Base-by-base conservation (phyloP, 1,140 invertebrate species). In the Leptestheria dahalacensis region DNA sequence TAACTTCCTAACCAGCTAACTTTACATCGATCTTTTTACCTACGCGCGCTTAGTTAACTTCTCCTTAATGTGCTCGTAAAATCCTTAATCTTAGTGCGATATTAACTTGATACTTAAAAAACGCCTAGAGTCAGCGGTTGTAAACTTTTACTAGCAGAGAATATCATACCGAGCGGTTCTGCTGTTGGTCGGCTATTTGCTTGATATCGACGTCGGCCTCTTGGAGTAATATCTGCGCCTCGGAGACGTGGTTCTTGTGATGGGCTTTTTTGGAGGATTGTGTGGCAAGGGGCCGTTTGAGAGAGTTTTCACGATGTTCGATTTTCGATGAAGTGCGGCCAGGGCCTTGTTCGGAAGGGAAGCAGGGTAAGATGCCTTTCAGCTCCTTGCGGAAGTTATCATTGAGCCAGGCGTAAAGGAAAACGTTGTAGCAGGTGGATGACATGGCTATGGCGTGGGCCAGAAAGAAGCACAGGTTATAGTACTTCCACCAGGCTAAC, bases 401-500 rank as follows among this genome's bases (percentile, higher is more conserved):
- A 74, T 98, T 99, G 72, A 98, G 82, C 91, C 93, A 99, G 50
- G 94, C 93, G 74, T 97, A 98, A 3, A 97, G 78, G 64, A 97
- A 83, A 0, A 92, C 91, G 71, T 97, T 97, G 73, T 95, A 97
- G 69, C 91, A 93, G 0, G 90, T 92, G 2, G 90, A 93, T 29
- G 61, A 63, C 68, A 69, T 79, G 41, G 92, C 93, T 62, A 97
- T 81, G 6, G 91, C 84, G 70, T 99, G 95, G 2, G 86, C 82
- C 48, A 88, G 74, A 69, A 98, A 92, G 74, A 60, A 85, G 67
- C 80, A 79, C 0, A 93, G 71, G 55, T 83, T 83, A 69, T 90
- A 92, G 69, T 89, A 94, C 25, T 79, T 78, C 86, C 88, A 92
- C 46, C 79, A 72, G 46, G 52, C 64, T 63, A 64, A 12, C 77